Conservation (phyloP, 2,113 vertebrate species). For the Oryzias curvinotus region DNA sequence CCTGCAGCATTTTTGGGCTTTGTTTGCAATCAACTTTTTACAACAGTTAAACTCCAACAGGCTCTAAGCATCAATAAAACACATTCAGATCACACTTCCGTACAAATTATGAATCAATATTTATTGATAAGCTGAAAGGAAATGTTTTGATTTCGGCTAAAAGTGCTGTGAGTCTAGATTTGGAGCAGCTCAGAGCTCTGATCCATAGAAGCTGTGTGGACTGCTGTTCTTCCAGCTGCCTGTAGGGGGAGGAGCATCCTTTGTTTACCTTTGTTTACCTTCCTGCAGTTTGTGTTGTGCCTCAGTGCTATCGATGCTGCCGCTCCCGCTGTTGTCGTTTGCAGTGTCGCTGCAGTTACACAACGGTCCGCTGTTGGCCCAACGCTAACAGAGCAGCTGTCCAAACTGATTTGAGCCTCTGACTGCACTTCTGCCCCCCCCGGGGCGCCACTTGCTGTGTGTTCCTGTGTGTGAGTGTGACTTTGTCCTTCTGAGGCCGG, state of each 20-base stretch:
- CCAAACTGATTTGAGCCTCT: constrained; percentile 64
- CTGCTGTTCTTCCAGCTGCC: not conserved
- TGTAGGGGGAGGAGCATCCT: constrained; percentile 19
- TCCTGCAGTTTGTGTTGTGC: constrained; percentile 19
- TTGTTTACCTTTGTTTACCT: constrained; percentile 2
- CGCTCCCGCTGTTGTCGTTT: constrained; percentile 18
- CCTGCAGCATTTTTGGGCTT: too few species aligned
- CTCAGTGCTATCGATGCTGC: constrained; percentile 15
- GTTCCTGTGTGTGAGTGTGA: not conserved
- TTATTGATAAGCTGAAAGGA: too few species aligned
- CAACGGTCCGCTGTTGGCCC: constrained; percentile 59
- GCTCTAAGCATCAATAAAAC: too few species aligned
- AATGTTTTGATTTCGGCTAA: too few species aligned
- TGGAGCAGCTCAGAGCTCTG: not conserved
- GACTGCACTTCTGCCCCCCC: constrained; percentile 47
- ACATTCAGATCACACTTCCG: too few species aligned
- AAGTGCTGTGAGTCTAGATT: too few species aligned
- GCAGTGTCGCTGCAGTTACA: constrained; percentile 46
- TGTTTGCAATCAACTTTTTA: too few species aligned
- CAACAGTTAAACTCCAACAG: too few species aligned
- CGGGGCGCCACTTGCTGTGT: not conserved
- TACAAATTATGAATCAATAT: too few species aligned
- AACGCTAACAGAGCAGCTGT: constrained; percentile 59
- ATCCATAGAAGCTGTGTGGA: not conserved
- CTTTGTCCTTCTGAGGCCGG: constrained; percentile 20